A percentile compares a stretch with the other conserved stretches of the same genome.
These are phyloP conservation scores for Lophura swinhoii DNA, from an alignment of 2,797 vertebrate genomes.

Conservation along the genomic window DNA sequence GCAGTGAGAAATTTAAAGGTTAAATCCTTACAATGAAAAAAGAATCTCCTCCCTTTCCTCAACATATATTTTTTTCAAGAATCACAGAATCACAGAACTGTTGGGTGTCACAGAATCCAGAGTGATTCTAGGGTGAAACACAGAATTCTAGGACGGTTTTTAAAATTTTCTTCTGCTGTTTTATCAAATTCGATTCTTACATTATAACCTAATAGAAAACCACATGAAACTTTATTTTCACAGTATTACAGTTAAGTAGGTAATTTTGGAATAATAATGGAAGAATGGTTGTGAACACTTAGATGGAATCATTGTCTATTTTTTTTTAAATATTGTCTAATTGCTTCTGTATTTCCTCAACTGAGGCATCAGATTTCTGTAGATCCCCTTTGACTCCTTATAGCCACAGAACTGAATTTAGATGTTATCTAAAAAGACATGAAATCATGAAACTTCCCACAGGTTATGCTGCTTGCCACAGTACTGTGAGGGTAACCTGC, in stretches of 20 bases:
- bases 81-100: no score
- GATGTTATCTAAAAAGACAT: background rate
- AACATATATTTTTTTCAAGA: background rate
- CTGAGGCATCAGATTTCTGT: background rate
- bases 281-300: background rate
- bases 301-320: background rate
- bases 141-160: background rate
- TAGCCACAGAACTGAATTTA: constrained; percentile 9
- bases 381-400: background rate
- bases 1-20: background rate
- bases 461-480: background rate
- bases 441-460: background rate
- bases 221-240: background rate
- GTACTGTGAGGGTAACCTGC: background rate
- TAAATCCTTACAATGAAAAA: background rate
- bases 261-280: background rate
- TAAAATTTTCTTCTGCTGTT: background rate
- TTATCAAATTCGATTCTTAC: background rate
- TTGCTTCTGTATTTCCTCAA: constrained; percentile 5
- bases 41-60: background rate
- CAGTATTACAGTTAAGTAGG: background rate
- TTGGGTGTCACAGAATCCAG: no score
- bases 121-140: no score
- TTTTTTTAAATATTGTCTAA: background rate
- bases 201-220: background rate